Conservation (phyloP, 2,888 invertebrate genomes). For the Noctua fimbriata region DNA sequence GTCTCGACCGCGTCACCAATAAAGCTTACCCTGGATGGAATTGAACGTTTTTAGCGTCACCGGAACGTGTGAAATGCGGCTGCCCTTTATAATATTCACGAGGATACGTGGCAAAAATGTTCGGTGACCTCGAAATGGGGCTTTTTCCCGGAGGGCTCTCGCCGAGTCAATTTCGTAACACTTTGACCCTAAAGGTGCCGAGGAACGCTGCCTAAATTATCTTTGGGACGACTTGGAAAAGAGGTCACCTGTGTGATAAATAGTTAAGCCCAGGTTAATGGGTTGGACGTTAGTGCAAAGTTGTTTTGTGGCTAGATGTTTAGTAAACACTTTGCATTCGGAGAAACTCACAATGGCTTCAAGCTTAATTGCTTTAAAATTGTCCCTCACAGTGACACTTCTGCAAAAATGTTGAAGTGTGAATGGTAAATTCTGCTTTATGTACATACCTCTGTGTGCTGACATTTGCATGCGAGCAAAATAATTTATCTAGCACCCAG, state of each 20-base stretch:
- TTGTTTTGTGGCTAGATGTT: slow-evolving; percentile 67
- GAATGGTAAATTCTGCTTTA: slow-evolving; percentile 34
- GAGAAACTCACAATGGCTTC: slow-evolving; percentile 47
- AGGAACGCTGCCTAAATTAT: slow-evolving; percentile 81
- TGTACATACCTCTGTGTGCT: slow-evolving; percentile 15
- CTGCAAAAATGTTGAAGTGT: slow-evolving; percentile 36
- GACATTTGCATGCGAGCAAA: slow-evolving; percentile 33
- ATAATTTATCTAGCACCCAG: slow-evolving; percentile 44
- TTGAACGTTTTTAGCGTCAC: slow-evolving; percentile 79
- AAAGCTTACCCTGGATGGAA: slow-evolving; percentile 76
- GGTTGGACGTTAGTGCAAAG: slow-evolving; percentile 72
- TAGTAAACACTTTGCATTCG: slow-evolving; percentile 68
- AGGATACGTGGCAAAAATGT: slow-evolving; percentile 79
- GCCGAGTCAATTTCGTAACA: slow-evolving; percentile 81
- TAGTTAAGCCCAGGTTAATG: slow-evolving; percentile 82
- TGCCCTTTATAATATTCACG: slow-evolving; percentile 82
- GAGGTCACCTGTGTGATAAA: slow-evolving; percentile 82
- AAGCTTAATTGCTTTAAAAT: slow-evolving; percentile 61
- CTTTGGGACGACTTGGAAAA: slow-evolving; percentile 81
- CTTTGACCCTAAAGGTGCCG: slow-evolving; percentile 80
- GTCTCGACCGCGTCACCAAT: slow-evolving; percentile 67
- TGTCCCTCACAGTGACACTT: slow-evolving; percentile 32
- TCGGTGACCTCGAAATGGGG: slow-evolving; percentile 80
- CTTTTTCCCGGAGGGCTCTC: slow-evolving; percentile 76
- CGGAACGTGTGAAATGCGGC: slow-evolving; percentile 79